Evolutionary conservation across 2,797 vertebrate genomes (phyloP).

Genomic region (Hemibagrus guttatus): DNA sequence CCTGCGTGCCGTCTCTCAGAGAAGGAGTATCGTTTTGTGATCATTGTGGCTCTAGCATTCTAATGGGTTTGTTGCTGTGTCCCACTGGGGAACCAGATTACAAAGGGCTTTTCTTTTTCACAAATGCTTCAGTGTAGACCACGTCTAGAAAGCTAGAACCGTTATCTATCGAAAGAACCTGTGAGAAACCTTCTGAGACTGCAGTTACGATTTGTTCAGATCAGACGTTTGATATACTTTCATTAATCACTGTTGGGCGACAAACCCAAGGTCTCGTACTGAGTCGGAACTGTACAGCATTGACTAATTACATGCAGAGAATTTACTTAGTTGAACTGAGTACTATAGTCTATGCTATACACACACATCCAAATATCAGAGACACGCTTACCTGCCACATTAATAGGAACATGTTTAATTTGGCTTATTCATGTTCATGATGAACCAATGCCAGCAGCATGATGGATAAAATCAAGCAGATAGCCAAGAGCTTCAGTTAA

Average conservation of each 20-base stretch:
- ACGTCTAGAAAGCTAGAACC: background rate
- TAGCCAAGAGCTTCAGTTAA: background rate
- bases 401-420: background rate
- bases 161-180: background rate
- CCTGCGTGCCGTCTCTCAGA: constrained; percentile 8
- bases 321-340: background rate
- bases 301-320: background rate
- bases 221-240: background rate
- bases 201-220: background rate
- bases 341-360: background rate
- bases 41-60: background rate
- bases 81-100: background rate
- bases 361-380: background rate
- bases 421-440: background rate
- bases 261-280: background rate
- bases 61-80: background rate
- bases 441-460: background rate
- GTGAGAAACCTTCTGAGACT: background rate
- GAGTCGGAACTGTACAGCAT: background rate
- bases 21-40: background rate
- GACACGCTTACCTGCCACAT: background rate
- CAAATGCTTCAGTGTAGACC: background rate
- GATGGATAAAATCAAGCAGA: background rate
- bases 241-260: background rate
- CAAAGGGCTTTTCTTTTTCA: background rate